A percentile compares a stretch with the other conserved stretches of the same genome.
Evolutionary conservation across 2,888 invertebrate species (phyloP).

Genomic region (Ashinkailepas kermadecensis): DNA sequence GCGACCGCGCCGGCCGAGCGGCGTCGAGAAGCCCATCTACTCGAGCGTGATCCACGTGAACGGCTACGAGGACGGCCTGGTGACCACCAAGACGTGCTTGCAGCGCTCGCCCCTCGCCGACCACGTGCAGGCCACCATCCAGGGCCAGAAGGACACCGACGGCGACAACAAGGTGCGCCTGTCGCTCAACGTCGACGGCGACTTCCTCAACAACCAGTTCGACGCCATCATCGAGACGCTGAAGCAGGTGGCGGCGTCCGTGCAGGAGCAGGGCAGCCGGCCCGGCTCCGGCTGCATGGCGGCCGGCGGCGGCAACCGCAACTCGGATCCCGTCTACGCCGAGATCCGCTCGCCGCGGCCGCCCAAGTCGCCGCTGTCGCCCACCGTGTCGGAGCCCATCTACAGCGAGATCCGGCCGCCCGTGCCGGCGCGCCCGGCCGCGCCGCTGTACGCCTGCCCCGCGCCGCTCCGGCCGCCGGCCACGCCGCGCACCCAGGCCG

Average conservation of each 20-base stretch:
- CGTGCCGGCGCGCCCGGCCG: background rate
- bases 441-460: background rate
- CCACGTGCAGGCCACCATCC: slow-evolving; percentile 4
- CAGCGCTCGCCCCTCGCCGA: background rate
- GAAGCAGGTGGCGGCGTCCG: slow-evolving; percentile 32
- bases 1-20: background rate
- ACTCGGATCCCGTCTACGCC: slow-evolving; percentile 6
- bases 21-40: background rate
- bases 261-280: slow-evolving; percentile 25
- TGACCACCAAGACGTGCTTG: background rate
- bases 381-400: background rate
- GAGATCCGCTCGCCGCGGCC: slow-evolving; percentile 8
- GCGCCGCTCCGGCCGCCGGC: background rate
- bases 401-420: background rate
- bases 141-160: slow-evolving; percentile 10
- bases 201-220: slow-evolving; percentile 31
- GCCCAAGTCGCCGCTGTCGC: background rate
- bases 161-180: slow-evolving; percentile 29
- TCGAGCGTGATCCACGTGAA: slow-evolving; percentile 15
- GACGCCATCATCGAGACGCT: slow-evolving; percentile 34
- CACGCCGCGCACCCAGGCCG: background rate
- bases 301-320: background rate
- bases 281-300: background rate
- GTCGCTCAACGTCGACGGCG: slow-evolving; percentile 30
- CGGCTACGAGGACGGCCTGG: background rate